These are phyloP conservation scores for Aldrovandia affinis DNA, from an alignment of 2,797 vertebrate genomes.

Conservation along the genomic window DNA sequence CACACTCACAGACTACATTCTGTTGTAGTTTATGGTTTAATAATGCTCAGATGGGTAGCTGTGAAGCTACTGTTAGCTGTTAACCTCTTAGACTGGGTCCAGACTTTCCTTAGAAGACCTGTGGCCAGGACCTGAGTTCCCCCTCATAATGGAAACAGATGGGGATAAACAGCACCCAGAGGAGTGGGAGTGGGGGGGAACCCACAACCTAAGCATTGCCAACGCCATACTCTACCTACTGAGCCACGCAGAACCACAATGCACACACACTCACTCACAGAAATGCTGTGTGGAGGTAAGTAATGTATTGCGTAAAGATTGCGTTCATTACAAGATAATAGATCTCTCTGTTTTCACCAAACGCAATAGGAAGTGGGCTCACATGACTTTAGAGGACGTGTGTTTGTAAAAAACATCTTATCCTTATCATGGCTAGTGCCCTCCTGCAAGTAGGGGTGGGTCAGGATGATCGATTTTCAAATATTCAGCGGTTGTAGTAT, in stretches of 20 bases:
- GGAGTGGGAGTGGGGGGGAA: too few species aligned
- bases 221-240: too few species aligned
- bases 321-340: neutral
- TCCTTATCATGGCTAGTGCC: neutral
- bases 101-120: neutral
- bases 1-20: too few species aligned
- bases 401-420: conserved; percentile 11
- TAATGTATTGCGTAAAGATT: neutral
- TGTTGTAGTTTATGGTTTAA: neutral
- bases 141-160: neutral
- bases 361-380: conserved; percentile 13
- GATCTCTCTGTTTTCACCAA: conserved; percentile 17
- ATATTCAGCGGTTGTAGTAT: too few species aligned
- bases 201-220: too few species aligned
- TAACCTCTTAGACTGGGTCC: neutral
- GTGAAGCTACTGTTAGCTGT: neutral
- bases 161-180: neutral
- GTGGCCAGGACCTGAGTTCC: neutral
- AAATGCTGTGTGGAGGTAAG: too few species aligned
- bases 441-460: conserved; percentile 33
- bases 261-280: too few species aligned
- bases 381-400: neutral
- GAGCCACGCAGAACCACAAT: too few species aligned
- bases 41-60: neutral
- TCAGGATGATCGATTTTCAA: too few species aligned